Conservation (phyloP, 1,140 invertebrate species). For the Solenopsis invicta region DNA sequence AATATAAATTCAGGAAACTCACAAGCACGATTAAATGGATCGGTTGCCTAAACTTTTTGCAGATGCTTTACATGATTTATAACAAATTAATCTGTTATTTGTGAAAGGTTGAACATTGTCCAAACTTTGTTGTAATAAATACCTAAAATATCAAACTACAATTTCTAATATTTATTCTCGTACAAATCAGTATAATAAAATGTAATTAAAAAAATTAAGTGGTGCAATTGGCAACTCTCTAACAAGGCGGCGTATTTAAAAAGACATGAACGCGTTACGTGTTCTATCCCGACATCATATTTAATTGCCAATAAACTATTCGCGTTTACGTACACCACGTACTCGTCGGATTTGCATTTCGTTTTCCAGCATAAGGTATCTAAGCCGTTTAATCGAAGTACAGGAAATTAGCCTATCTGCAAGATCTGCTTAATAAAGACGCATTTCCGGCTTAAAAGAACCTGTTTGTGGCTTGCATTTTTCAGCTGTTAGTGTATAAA, state of each 20-base stretch:
- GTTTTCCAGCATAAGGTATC: slow-evolving; percentile 31
- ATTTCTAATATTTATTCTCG: too few species aligned
- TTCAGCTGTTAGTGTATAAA: slow-evolving; percentile 35
- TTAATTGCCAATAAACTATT: slow-evolving; percentile 78
- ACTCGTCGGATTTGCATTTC: slow-evolving; percentile 29
- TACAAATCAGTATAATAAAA: too few species aligned
- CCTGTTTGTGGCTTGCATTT: slow-evolving; percentile 22
- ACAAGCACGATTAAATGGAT: too few species aligned
- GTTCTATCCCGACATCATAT: slow-evolving; percentile 73
- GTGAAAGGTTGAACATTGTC: too few species aligned
- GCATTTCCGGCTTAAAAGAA: slow-evolving; percentile 34
- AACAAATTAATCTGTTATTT: too few species aligned
- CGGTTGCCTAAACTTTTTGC: too few species aligned
- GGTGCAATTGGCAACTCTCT: too few species aligned
- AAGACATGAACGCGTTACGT: not conserved
- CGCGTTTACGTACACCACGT: not conserved
- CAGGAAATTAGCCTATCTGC: slow-evolving; percentile 53
- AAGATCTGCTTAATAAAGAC: slow-evolving; percentile 49
- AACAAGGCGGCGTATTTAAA: slow-evolving; percentile 27
- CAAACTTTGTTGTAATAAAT: too few species aligned
- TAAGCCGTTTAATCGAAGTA: slow-evolving; percentile 46
- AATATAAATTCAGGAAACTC: too few species aligned
- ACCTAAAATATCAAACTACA: too few species aligned
- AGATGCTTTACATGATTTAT: too few species aligned
- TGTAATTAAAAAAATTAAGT: too few species aligned